Percentiles rank a stretch among this genome's conserved stretches.
phyloP scores from a whole-genome alignment of 92 coral and sea anemone species.

The Epizoanthus illoricatus region DNA sequence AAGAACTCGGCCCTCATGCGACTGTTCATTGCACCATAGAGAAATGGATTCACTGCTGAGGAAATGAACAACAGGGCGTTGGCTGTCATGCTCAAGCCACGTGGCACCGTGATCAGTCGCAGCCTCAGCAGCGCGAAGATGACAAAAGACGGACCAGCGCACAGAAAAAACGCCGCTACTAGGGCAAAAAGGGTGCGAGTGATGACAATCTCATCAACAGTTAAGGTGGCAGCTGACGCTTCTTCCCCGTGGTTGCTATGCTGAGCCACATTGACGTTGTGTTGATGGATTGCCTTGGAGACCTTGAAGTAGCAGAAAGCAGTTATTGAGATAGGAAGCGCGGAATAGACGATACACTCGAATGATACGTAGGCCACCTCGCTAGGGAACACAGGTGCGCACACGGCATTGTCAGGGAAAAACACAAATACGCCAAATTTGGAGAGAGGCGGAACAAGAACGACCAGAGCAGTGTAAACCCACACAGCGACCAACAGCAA shows the following conservation, averaged over 20 bases:
- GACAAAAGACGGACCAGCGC: constrained; percentile 29
- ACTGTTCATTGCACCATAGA: constrained; percentile 25
- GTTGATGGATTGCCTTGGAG: constrained; percentile 24
- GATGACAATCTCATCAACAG: constrained; percentile 22
- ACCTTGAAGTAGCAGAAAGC: constrained; percentile 29
- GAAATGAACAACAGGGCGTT: constrained; percentile 37
- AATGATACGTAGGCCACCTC: constrained; percentile 28
- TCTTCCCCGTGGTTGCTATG: constrained; percentile 4
- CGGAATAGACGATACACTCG: constrained; percentile 33
- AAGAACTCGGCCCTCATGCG: constrained; percentile 29
- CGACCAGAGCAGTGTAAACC: constrained; percentile 9
- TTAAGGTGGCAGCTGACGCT: constrained; percentile 27
- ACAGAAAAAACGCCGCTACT: constrained; percentile 29
- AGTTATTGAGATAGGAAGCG: constrained; percentile 21
- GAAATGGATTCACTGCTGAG: constrained; percentile 30
- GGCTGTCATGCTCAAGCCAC: constrained; percentile 36
- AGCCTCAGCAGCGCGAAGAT: constrained; percentile 27
- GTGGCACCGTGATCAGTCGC: constrained; percentile 31
- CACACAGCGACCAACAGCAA: constrained; percentile 18
- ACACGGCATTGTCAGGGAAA: constrained; percentile 36
- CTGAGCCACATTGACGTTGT: constrained; percentile 9
- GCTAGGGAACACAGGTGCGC: constrained; percentile 27
- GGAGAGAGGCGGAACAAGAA: constrained; percentile 10
- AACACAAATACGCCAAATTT: constrained; percentile 9
- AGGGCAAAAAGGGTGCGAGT: constrained; percentile 29